Base-by-base conservation (phyloP, 2,797 vertebrate genomes). In the Sternotherus odoratus region DNA sequence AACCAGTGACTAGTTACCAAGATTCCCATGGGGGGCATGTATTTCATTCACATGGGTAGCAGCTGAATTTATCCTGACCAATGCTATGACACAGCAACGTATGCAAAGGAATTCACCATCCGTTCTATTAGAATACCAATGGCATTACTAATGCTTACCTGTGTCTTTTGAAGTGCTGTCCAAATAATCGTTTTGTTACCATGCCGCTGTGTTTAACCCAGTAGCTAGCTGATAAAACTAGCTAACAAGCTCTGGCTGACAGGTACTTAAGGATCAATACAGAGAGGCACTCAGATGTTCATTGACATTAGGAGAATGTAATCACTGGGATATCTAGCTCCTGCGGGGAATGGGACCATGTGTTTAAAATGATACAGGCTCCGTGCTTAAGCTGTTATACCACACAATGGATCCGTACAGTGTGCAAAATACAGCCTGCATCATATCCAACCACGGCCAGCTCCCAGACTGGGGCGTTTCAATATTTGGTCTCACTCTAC, bases 81-180 rank as follows among this genome's bases (percentile, higher is more conserved):
- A 9, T 10, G 49, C 77, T 19, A 77, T 8, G 0, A 51, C 92
- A 92, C 11, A 2, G 93, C 94, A 86, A 87, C 9, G 3, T 69
- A 95, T 6, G 93, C 83, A 81, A n/a, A 84, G 94, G 6, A 3
- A 0, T 17, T 21, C 46, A 5, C 9, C 1, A 53, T 89, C 86
- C 82, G 90, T 95, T 86, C 91, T 90, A 88, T 89, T 87, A 86
- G 82, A 26, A 74, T 43, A 28, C 43, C 87, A 54, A 72, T 4
- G 77, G 84, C 15, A 83, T 82, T 94, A 85, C 86, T 91, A 89
- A 53, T 88, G 91, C 89, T 95, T 94, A 95, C 91, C 85, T 60
- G 33, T 5, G 82, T 75, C 56, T 88, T 46, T 11, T 13, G 54
- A 95, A 96, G 83, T 36, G 8, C 51, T 43, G n/a, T 78, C 92